Conservation (phyloP, 1,140 invertebrate genomes). For the Samia ricini region DNA sequence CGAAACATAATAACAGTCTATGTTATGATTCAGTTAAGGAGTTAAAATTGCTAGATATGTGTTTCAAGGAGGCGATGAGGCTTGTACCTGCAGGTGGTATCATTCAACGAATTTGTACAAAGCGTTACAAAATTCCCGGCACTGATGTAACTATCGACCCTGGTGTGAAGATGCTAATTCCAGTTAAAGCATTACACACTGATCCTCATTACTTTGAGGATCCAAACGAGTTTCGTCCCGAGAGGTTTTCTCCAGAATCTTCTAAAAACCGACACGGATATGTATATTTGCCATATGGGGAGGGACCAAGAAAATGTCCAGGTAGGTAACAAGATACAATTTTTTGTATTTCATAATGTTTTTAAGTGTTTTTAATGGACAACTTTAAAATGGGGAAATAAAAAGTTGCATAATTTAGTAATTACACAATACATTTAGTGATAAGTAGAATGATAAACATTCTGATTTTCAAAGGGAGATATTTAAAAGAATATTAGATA, state of each 20-base stretch:
- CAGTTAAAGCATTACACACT: slow-evolving; percentile 78
- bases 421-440: too few species aligned
- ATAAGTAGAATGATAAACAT: too few species aligned
- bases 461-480: too few species aligned
- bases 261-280: not conserved
- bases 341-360: not conserved
- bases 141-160: slow-evolving; percentile 58
- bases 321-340: slow-evolving; percentile 53
- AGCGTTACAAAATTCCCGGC: slow-evolving; percentile 65
- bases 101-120: slow-evolving; percentile 51
- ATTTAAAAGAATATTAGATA: too few species aligned
- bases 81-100: slow-evolving; percentile 64
- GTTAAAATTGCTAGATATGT: slow-evolving; percentile 75
- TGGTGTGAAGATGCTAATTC: slow-evolving; percentile 76
- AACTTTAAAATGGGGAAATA: too few species aligned
- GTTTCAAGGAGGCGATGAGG: slow-evolving; percentile 49
- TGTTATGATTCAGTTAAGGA: slow-evolving; percentile 79
- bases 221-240: slow-evolving; percentile 78
- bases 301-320: slow-evolving; percentile 80
- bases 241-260: slow-evolving; percentile 25
- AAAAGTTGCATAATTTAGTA: too few species aligned
- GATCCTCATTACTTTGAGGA: slow-evolving; percentile 77
- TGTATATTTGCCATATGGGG: too few species aligned
- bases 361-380: too few species aligned
- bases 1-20: slow-evolving; percentile 69